Base-by-base conservation (phyloP, 2,888 invertebrate genomes). In the Ernsta delagoae region DNA sequence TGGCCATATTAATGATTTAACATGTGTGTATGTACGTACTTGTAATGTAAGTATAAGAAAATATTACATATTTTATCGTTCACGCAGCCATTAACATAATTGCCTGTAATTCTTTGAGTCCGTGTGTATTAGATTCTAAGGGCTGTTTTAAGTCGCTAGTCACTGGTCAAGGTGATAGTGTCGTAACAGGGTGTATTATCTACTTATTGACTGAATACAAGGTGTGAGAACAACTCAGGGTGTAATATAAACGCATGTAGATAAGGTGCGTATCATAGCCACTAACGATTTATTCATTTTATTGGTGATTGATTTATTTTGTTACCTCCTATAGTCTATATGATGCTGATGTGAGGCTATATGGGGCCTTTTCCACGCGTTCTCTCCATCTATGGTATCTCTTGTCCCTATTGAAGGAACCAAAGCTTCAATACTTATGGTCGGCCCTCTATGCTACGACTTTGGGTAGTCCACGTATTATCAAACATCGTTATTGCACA, bases 161-260 rank as follows among this genome's bases (percentile, higher is more conserved):
- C 86, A 88, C 84, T 86, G 85, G 84, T 87, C 85, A 86, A 83
- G 72, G 75, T 75, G 83, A 81, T 85, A 82, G 77, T 76, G 65
- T 76, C 80, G 76, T 85, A 88, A 88, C 88, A 78, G 89, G 88
- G 87, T 81, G 75, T 82, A 87, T 86, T 88, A 91, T 90, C 81
- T 75, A 76, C 81, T 83, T 91, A 90, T 90, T 90, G 90, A 91
- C 90, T 80, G 75, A 88, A 79, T 83, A 85, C 89, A 92, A 92
- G 92, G 92, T 92, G 92, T 83, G 84, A 84, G 83, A 77, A 76
- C 74, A 77, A 69, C 69, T 72, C 72, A 65, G 72, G 74, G 73
- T 72, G 71, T 66, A 60, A 60, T 48, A n/a, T 45, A 5, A 11
- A n/a, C 60, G 24, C 56, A 54, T n/a, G 36, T 39, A 39, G 36